Evolutionary conservation across 2,888 invertebrate genomes (phyloP).

Genomic region (Dolichomitus sp.): DNA sequence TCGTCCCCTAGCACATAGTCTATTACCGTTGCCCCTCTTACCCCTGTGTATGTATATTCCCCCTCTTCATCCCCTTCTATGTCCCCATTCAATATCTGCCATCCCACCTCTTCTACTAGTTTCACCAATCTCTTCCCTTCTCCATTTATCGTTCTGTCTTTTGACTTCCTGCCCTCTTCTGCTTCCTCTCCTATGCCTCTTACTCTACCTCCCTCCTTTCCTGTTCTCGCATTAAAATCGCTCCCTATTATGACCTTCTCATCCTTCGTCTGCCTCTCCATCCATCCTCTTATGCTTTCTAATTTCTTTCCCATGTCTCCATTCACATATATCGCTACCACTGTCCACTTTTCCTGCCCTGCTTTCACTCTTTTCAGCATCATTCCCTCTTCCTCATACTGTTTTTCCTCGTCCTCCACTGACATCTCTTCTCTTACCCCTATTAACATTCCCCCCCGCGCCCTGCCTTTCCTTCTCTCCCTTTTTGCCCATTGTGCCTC

Average conservation of each 20-base stretch:
- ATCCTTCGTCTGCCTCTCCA: constrained; percentile 17
- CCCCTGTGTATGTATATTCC: constrained; percentile 21
- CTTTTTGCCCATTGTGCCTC: constrained; percentile 31
- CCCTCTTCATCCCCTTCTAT: constrained; percentile 20
- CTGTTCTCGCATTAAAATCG: constrained; percentile 35
- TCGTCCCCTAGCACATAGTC: constrained; percentile 50
- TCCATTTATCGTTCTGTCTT: constrained; percentile 18
- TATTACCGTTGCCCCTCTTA: constrained; percentile 44
- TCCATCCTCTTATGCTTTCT: constrained; percentile 43
- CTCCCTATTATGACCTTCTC: constrained; percentile 23
- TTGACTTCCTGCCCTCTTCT: neutral
- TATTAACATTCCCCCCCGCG: constrained; percentile 61
- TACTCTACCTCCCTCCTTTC: neutral
- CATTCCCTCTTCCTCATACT: neutral
- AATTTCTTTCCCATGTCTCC: constrained; percentile 18
- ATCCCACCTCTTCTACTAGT: constrained; percentile 52
- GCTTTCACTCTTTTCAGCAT: neutral
- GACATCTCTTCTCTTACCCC: constrained; percentile 50
- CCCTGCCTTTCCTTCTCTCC: constrained; percentile 59
- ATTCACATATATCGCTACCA: constrained; percentile 42
- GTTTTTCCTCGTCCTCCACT: neutral
- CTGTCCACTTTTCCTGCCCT: constrained; percentile 28
- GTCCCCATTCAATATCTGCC: constrained; percentile 54
- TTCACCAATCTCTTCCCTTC: constrained; percentile 35
- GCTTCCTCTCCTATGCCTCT: constrained; percentile 3